Conservation (phyloP, 2,797 vertebrate genomes). For the Lepilemur ruficaudatus region DNA sequence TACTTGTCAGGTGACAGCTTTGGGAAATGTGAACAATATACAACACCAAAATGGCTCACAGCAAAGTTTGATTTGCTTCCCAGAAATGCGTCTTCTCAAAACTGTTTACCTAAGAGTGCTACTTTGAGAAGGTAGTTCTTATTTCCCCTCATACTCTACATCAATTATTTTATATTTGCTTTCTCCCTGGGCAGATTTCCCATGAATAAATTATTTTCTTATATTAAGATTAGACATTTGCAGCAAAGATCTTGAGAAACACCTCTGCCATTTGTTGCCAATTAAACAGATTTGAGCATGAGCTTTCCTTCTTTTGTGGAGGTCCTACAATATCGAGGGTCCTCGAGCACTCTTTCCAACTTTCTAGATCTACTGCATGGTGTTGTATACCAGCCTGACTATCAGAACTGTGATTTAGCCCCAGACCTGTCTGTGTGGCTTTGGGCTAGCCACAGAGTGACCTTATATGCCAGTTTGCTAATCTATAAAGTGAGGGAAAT, state of each 20-base stretch:
- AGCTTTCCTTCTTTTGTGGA: neutral
- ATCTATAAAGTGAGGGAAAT: neutral
- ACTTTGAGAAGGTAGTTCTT: neutral
- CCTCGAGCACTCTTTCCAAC: neutral
- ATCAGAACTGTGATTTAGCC: neutral
- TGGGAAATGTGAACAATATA: neutral
- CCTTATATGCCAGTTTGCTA: neutral
- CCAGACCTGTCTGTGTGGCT: neutral
- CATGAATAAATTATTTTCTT: neutral
- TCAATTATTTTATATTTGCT: neutral
- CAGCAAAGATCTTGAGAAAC: neutral
- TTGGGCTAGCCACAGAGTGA: neutral
- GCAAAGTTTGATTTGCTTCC: neutral
- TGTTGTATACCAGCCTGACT: neutral
- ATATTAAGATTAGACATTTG: neutral
- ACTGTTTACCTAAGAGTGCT: neutral
- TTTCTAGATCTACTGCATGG: neutral
- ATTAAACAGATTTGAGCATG: neutral
- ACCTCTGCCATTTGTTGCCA: neutral
- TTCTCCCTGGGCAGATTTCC: neutral
- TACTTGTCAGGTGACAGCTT: neutral
- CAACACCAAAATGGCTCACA: neutral
- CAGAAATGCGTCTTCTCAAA: neutral
- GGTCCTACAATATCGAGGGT: neutral
- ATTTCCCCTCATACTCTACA: neutral